Conservation (phyloP, 2,113 vertebrate genomes). For the Labeo catla region DNA sequence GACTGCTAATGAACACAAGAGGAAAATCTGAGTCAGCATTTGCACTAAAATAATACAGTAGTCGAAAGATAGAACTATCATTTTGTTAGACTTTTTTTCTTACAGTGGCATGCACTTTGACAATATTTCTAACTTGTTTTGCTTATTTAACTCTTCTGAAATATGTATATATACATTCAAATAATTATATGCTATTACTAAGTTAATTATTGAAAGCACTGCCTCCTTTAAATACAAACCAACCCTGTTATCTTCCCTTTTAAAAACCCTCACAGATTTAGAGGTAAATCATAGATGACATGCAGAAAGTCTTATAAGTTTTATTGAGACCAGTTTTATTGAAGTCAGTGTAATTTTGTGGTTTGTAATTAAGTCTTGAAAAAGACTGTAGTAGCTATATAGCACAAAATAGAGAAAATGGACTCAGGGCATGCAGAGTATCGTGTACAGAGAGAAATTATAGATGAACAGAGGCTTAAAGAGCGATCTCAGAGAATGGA, state of each 20-base stretch:
- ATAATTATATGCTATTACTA: background rate
- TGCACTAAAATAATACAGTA: constrained; percentile 18
- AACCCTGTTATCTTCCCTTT: constrained; percentile 19
- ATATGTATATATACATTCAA: background rate
- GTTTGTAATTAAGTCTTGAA: background rate
- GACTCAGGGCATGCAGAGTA: constrained; percentile 58
- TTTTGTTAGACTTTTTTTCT: constrained; percentile 29
- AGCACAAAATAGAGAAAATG: background rate
- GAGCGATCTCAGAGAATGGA: constrained; percentile 74
- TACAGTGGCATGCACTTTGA: background rate
- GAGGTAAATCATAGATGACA: background rate
- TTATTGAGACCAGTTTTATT: too few relatives aligned
- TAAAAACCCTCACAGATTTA: constrained; percentile 32
- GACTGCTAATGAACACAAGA: constrained; percentile 21
- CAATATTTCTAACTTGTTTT: background rate
- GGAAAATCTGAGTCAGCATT: constrained; percentile 49
- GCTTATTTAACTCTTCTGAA: background rate
- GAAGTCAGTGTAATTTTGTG: background rate
- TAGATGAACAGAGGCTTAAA: constrained; percentile 86
- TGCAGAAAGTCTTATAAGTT: background rate
- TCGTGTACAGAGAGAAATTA: constrained; percentile 69
- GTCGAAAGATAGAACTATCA: background rate
- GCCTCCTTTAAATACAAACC: constrained; percentile 11
- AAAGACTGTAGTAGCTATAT: background rate
- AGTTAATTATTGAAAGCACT: constrained; percentile 68